Conservation (phyloP, 2,113 vertebrate genomes). For the Anarhynchus alexandrinus region DNA sequence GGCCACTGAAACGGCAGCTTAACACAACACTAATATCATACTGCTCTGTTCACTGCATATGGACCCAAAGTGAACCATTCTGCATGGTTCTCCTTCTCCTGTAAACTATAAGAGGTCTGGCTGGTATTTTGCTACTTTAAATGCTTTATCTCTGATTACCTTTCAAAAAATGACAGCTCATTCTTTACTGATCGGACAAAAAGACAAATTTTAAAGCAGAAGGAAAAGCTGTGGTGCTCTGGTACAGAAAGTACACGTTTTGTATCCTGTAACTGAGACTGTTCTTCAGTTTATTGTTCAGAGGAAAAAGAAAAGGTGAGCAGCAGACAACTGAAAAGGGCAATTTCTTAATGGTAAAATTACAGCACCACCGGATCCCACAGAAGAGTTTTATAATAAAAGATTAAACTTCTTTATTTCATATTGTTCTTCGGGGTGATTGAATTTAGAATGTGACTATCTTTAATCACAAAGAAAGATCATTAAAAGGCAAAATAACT, state of each 20-base stretch:
- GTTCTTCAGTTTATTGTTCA: neutral
- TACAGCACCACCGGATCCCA: neutral
- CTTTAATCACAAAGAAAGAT: constrained; percentile 9
- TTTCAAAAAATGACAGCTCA: neutral
- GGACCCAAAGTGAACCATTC: neutral
- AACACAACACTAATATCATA: neutral
- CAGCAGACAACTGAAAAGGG: neutral
- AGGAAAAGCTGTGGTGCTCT: neutral
- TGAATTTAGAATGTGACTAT: neutral
- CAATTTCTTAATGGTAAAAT: constrained; percentile 8
- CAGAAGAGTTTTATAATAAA: neutral
- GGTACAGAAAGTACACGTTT: constrained; percentile 4
- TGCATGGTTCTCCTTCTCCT: neutral
- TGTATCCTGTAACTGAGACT: neutral
- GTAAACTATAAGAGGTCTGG: neutral
- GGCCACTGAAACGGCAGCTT: neutral
- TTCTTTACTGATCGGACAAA: neutral
- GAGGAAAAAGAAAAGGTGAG: neutral
- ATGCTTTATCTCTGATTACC: neutral
- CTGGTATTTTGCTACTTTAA: neutral
- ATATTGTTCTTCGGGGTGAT: neutral
- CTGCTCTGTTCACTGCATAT: neutral
- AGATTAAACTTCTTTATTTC: neutral
- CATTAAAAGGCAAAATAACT: constrained; percentile 22
- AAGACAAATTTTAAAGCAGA: neutral